Evolutionary conservation across 2,113 vertebrate genomes (phyloP), one percentile per base, ranked within the genome.

Genomic region (Puntigrus tetrazona): DNA sequence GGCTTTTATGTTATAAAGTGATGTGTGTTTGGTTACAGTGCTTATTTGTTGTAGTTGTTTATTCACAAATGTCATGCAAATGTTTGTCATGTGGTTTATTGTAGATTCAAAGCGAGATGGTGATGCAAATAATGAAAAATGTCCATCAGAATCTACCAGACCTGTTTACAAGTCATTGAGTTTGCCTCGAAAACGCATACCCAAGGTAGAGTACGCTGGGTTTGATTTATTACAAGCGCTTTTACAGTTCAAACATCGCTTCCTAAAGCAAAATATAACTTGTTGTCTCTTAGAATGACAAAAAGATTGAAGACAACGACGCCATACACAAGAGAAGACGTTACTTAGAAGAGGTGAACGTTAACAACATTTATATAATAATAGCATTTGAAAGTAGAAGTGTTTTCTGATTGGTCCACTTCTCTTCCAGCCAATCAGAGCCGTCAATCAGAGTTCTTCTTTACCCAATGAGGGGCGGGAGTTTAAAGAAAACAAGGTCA

Each of bases 401-500:
- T 82, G 20, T 52, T 57, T 82, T 67, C 72, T 76, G 67, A 77
- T 65, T 73, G n/a, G 41, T 70, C 63, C 50, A 2, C 38, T 18
- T 88, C 8, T 50, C 83, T 31, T 90, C 55, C 90, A 98, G 97
- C 87, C 92, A 59, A 94, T 95, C 20, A 90, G 89, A 77, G 86
- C 94, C 88, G 91, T 94, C 63, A 93, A 88, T 85, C 95, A 92
- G 67, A 92, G 89, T 57, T 75, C 90, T 13, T 86, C 90, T 57
- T 75, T 77, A 45, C 84, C 81, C 70, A 91, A 81, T 78, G 95
- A 96, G 2, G 86, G 82, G 3, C 77, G 27, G 25, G 92, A 93
- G 50, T 89, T 91, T 27, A 96, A 92, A 87, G 96, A 96, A 90
- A 99, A 98, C 90, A 98, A 96, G 94, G 98, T 99, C 79, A 97